Evolutionary conservation across 1,140 invertebrate genomes (phyloP), one percentile per base, ranked within the genome.

Genomic region (Bombus ignitus): DNA sequence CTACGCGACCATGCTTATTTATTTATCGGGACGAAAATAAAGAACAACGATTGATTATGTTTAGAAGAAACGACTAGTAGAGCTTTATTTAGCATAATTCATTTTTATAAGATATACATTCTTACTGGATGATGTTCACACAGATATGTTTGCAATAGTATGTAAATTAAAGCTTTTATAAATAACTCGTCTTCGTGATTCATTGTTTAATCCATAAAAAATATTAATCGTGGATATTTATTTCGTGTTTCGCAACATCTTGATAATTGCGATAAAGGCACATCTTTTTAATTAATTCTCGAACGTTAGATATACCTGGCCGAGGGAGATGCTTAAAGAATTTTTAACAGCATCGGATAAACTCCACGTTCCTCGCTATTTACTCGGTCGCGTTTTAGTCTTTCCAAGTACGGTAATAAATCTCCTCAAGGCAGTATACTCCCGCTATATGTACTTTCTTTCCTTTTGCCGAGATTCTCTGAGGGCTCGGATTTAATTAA

Each of bases 401-500:
- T 81, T 57, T 25, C 47, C 37, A 59, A 68, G 66, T 65, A 72
- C 72, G 76, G 72, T 70, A 87, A 89, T 87, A 89, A 81, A 89
- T 89, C 82, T 83, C 65, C 72, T 84, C 68, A 81, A 81, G 82
- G 87, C 75, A 76, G 72, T 59, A 59, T 47, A 87, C 78, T 66
- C 78, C 68, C 72, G 53, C 65, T 72, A 25, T 77, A 83, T 83
- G 81, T 80, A 74, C 75, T 59, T 73, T 83, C 76, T 87, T 76
- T 66, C 80, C 85, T 89, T 72, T 83, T 39, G 77, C 68, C 66
- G 71, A 68, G 65, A 70, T 86, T 81, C 84, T 89, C 85, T 65
- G 72, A 80, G 74, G 71, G 73, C 76, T 66, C 66, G 68, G 85
- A 89, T 89, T 89, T 89, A 89, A 89, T 89, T 89, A 89, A 89